These are phyloP conservation scores for Oreochromis tanganicae DNA, from an alignment of 2,113 vertebrate genomes.

Conservation along the genomic window DNA sequence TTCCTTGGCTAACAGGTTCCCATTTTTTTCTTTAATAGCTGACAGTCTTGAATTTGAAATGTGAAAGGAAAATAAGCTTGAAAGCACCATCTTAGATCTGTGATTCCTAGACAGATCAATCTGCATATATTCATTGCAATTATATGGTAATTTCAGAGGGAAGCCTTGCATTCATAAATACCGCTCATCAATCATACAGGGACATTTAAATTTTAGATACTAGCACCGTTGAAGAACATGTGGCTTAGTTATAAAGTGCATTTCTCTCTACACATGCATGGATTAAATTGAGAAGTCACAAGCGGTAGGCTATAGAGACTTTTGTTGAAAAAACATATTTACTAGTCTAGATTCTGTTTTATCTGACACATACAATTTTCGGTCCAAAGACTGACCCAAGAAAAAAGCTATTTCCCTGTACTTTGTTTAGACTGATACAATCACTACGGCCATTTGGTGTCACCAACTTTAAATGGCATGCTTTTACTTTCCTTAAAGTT, in stretches of 20 bases:
- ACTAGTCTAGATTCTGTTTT: background rate
- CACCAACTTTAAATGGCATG: background rate
- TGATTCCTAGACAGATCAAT: conserved; percentile 36
- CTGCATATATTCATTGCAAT: conserved; percentile 58
- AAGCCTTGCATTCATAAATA: conserved; percentile 48
- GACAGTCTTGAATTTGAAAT: background rate
- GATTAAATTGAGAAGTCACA: background rate
- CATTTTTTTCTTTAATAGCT: conserved; percentile 8
- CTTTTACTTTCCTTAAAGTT: background rate
- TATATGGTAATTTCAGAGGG: conserved; percentile 46
- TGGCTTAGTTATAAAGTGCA: background rate
- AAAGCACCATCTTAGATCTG: conserved; percentile 29
- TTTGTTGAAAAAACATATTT: background rate
- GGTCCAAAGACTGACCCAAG: background rate
- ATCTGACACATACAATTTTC: background rate
- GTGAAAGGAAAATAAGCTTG: conserved; percentile 26
- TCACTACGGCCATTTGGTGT: background rate
- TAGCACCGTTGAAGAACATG: background rate
- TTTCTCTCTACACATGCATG: background rate
- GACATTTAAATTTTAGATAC: conserved; percentile 50
- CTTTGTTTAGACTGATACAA: background rate
- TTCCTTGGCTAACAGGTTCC: background rate
- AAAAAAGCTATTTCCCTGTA: background rate
- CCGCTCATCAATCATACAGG: conserved; percentile 54
- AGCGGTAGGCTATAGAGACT: background rate